phyloP scores from a whole-genome alignment of 2,113 vertebrate species.

The Corynorhinus townsendii region DNA sequence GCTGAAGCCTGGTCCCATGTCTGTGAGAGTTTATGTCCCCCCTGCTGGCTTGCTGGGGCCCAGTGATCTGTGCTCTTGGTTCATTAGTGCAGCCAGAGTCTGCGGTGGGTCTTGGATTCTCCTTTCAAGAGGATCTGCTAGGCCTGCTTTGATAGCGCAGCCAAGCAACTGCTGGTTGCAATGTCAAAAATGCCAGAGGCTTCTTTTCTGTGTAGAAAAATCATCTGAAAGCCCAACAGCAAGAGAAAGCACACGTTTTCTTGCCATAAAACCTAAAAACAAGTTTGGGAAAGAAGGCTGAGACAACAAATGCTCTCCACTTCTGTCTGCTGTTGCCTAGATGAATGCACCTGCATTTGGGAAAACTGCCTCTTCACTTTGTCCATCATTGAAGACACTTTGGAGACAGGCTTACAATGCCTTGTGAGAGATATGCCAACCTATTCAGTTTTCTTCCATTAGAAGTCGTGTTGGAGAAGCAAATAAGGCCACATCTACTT shows the following conservation, averaged over 20 bases:
- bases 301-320: neutral
- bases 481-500: neutral
- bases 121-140: constrained; percentile 56
- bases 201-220: constrained; percentile 48
- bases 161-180: constrained; percentile 81
- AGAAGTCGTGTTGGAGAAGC: neutral
- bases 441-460: neutral
- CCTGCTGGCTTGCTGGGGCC: constrained; percentile 78
- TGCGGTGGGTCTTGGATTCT: constrained; percentile 82
- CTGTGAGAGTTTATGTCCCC: constrained; percentile 78
- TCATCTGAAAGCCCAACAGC: neutral
- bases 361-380: neutral
- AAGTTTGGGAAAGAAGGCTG: constrained; percentile 29
- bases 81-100: constrained; percentile 77
- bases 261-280: constrained; percentile 35
- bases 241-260: neutral
- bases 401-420: neutral
- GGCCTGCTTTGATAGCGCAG: constrained; percentile 80
- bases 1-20: constrained; percentile 55
- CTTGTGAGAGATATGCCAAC: neutral
- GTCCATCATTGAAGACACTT: neutral
- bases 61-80: constrained; percentile 73
- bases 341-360: neutral
- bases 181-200: constrained; percentile 79
- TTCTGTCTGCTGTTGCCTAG: neutral